Percentiles rank a stretch among this genome's conserved stretches.
These are phyloP conservation scores for Psix sp. DNA, from an alignment of 1,140 invertebrate species.

Conservation along the genomic window DNA sequence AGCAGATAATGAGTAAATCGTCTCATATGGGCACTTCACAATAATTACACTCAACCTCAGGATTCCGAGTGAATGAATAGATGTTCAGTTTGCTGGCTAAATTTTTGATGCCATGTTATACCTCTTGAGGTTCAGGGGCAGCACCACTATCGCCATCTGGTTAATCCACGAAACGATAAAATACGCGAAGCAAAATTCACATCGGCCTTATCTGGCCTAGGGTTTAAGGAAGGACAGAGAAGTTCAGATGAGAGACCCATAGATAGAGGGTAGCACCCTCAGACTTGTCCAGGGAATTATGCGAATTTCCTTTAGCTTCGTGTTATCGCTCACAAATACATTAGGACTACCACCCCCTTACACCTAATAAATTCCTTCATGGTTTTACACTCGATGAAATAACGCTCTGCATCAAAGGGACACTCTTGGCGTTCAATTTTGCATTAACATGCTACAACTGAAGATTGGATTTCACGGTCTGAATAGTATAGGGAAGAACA, in stretches of 20 bases:
- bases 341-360: slow-evolving; percentile 36
- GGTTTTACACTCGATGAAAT: slow-evolving; percentile 62
- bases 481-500: slow-evolving; percentile 43
- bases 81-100: slow-evolving; percentile 6
- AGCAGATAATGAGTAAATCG: slow-evolving; percentile 46
- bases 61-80: not conserved
- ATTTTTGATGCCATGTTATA: slow-evolving; percentile 32
- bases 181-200: slow-evolving; percentile 26
- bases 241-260: slow-evolving; percentile 1
- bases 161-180: slow-evolving; percentile 45
- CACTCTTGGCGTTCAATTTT: slow-evolving; percentile 50
- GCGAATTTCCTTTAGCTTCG: slow-evolving; percentile 48
- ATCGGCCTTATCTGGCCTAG: slow-evolving; percentile 32
- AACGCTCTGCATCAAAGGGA: slow-evolving; percentile 48
- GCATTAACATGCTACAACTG: slow-evolving; percentile 49
- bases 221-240: not conserved
- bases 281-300: slow-evolving; percentile 49
- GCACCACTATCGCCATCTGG: slow-evolving; percentile 34
- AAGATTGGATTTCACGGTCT: slow-evolving; percentile 53
- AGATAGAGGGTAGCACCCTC: slow-evolving; percentile 36
- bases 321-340: slow-evolving; percentile 56
- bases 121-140: not conserved
- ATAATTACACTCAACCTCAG: slow-evolving; percentile 30
- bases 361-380: slow-evolving; percentile 59
- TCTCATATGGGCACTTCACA: slow-evolving; percentile 39